These are phyloP conservation scores for Diplazon laetatorius DNA, from an alignment of 2,888 invertebrate genomes.

Conservation along the genomic window DNA sequence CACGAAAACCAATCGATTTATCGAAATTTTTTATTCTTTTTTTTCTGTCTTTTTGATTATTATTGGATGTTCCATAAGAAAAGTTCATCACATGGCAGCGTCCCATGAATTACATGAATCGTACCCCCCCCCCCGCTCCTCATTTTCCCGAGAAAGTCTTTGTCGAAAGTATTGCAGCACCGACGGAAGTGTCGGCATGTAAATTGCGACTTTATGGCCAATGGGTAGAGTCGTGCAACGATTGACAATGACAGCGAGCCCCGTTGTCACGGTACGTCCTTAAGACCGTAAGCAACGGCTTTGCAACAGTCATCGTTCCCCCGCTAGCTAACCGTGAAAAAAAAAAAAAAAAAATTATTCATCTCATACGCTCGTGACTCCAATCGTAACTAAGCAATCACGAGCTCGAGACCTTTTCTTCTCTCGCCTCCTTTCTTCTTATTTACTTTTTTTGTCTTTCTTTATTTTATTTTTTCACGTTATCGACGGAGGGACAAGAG, in stretches of 20 bases:
- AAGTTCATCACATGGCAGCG: too few relatives aligned
- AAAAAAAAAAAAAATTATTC: too few relatives aligned
- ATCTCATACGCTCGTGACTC: constrained; percentile 40
- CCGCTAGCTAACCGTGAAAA: too few relatives aligned
- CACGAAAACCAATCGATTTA: too few relatives aligned
- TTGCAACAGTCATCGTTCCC: too few relatives aligned
- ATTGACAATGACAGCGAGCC: constrained; percentile 31
- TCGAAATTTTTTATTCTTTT: too few relatives aligned
- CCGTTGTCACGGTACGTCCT: too few relatives aligned
- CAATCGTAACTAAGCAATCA: constrained; percentile 43
- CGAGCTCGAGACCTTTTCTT: constrained; percentile 17
- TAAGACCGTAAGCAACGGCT: too few relatives aligned
- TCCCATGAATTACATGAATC: too few relatives aligned
- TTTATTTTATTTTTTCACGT: constrained; percentile 1
- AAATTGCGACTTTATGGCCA: constrained; percentile 3
- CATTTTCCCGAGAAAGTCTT: background rate
- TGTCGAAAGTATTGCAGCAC: background rate
- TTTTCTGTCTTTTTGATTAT: too few relatives aligned
- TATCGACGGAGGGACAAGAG: background rate
- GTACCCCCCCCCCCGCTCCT: too few relatives aligned
- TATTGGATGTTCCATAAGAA: too few relatives aligned
- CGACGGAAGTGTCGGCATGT: constrained; percentile 42
- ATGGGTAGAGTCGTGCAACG: constrained; percentile 36
- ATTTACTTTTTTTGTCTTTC: constrained; percentile 13
- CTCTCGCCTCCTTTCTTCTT: constrained; percentile 8